Percentiles rank a stretch among this genome's conserved stretches.
Evolutionary conservation across 2,113 vertebrate genomes (phyloP).

Genomic region (Climacteris rufus): DNA sequence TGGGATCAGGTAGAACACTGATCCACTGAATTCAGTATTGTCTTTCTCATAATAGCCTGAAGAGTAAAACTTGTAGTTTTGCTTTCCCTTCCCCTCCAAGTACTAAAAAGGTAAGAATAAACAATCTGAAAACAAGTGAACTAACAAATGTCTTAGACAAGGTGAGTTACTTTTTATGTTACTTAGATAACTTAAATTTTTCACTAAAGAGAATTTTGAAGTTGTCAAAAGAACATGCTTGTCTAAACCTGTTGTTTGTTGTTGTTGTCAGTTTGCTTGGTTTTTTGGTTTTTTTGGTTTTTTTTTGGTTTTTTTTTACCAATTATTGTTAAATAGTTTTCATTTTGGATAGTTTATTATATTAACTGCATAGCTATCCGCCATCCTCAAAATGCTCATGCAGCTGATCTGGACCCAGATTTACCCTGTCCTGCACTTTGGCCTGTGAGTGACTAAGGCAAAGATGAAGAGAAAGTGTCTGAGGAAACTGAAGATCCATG

Average conservation of each 20-base stretch:
- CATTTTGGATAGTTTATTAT: background rate
- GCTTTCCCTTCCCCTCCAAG: background rate
- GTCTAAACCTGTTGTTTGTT: background rate
- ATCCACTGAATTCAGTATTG: background rate
- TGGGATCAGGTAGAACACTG: background rate
- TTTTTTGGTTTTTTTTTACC: too few species aligned
- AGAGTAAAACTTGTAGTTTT: background rate
- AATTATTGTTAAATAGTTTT: background rate
- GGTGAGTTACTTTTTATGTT: background rate
- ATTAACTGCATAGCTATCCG: background rate
- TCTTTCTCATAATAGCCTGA: background rate
- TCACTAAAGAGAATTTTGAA: background rate
- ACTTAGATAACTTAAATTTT: background rate
- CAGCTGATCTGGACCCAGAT: background rate
- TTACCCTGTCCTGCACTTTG: fast-evolving
- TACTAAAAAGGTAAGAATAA: background rate
- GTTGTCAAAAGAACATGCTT: background rate
- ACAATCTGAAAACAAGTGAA: background rate
- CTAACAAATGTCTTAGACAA: background rate
- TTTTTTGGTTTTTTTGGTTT: too few species aligned
- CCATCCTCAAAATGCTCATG: background rate
- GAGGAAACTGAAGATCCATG: background rate
- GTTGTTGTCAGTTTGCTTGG: too few species aligned
- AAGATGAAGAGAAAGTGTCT: background rate
- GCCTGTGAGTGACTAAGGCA: background rate